These are phyloP conservation scores for Myoxocephalus aenaeus DNA, from an alignment of 2,797 vertebrate species.

Conservation along the genomic window DNA sequence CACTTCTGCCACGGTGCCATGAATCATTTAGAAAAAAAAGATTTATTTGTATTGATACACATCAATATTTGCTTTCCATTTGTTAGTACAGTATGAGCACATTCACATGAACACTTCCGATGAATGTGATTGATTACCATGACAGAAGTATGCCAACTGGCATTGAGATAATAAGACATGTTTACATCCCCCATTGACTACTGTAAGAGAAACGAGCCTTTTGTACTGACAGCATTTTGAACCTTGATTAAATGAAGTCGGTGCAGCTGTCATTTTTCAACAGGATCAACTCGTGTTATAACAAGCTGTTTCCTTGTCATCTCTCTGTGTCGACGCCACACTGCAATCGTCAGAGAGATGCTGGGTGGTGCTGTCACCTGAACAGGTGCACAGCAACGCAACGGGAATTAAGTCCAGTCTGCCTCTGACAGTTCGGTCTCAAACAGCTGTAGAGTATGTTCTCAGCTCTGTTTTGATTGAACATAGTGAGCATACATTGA, in stretches of 20 bases:
- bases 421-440: neutral
- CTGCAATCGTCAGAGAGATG: slow-evolving; percentile 35
- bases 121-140: slow-evolving; percentile 2
- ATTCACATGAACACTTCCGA: neutral
- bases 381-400: neutral
- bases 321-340: slow-evolving; percentile 39
- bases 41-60: neutral
- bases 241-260: slow-evolving; percentile 40
- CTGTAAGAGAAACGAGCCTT: slow-evolving; percentile 12
- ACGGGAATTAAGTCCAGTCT: neutral
- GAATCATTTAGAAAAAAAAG: neutral
- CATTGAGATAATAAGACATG: neutral
- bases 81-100: neutral
- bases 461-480: neutral
- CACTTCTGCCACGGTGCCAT: neutral
- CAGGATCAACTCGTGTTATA: slow-evolving; percentile 37
- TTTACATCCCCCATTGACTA: slow-evolving; percentile 6
- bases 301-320: slow-evolving; percentile 49
- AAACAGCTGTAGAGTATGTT: neutral
- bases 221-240: slow-evolving; percentile 32
- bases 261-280: slow-evolving; percentile 53
- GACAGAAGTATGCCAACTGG: neutral
- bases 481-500: neutral
- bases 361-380: neutral
- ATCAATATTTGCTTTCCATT: neutral